A percentile compares a stretch with the other conserved stretches of the same genome.
Evolutionary conservation across 2,888 invertebrate genomes (phyloP).

Genomic region (Rotaria macrura): DNA sequence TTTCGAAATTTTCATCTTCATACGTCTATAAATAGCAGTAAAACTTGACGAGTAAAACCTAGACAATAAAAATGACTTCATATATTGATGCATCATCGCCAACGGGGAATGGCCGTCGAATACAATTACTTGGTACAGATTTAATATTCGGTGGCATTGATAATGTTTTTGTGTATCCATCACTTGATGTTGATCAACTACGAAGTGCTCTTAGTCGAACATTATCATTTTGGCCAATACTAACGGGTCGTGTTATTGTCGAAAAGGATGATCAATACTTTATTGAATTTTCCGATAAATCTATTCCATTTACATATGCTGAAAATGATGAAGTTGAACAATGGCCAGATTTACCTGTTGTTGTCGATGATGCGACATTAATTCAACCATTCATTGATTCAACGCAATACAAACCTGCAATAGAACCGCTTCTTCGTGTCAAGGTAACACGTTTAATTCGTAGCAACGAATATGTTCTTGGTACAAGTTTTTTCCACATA

Average conservation of each 20-base stretch:
- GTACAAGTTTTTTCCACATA: neutral
- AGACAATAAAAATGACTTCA: neutral
- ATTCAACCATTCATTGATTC: neutral
- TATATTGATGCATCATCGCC: neutral
- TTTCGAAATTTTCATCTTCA: too few species aligned
- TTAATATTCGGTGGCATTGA: neutral
- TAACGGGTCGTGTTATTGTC: neutral
- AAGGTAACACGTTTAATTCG: neutral
- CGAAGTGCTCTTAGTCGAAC: neutral
- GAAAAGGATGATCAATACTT: neutral
- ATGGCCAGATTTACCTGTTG: neutral
- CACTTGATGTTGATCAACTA: neutral
- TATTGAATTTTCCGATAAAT: neutral
- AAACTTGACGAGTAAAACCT: too few species aligned
- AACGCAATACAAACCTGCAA: neutral
- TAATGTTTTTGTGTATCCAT: neutral
- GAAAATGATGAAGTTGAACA: neutral
- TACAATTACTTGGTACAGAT: neutral
- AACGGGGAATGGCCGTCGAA: neutral
- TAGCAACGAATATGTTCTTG: conserved; percentile 7
- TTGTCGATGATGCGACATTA: neutral
- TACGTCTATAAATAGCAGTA: too few species aligned
- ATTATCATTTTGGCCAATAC: neutral
- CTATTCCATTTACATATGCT: neutral
- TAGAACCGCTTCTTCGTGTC: neutral